phyloP scores from a whole-genome alignment of 2,113 vertebrate genomes.

The Calidris pugnax region DNA sequence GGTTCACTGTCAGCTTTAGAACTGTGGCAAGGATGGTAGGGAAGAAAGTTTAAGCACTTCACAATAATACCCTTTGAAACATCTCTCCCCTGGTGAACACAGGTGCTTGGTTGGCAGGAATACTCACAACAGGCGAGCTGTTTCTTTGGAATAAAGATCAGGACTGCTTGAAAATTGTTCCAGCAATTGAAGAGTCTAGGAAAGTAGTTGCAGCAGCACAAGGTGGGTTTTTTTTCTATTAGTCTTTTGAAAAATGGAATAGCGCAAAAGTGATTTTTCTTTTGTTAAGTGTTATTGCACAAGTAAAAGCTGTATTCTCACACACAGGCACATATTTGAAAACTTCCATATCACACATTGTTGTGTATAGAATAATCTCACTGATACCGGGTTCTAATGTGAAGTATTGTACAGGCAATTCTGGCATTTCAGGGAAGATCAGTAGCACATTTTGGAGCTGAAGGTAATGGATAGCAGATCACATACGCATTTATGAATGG shows the following conservation, averaged over 20 bases:
- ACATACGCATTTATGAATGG: not conserved
- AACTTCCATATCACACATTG: not conserved
- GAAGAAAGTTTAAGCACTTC: not conserved
- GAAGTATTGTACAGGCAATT: not conserved
- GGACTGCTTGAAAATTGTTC: slow-evolving; percentile 82
- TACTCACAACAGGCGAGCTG: slow-evolving; percentile 85
- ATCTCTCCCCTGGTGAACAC: not conserved
- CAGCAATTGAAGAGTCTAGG: slow-evolving; percentile 74
- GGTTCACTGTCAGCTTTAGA: not conserved
- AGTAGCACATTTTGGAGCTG: not conserved
- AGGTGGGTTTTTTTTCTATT: slow-evolving; percentile 66
- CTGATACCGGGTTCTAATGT: not conserved
- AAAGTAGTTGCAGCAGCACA: slow-evolving; percentile 69
- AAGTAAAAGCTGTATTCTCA: not conserved
- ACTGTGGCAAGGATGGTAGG: not conserved
- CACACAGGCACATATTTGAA: accelerated
- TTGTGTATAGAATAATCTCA: not conserved
- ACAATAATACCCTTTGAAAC: not conserved
- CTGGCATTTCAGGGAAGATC: not conserved
- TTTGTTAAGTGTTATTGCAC: not conserved
- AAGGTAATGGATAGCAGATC: not conserved
- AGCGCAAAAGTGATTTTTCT: not conserved
- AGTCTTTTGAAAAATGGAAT: not conserved
- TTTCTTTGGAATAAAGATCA: slow-evolving; percentile 95
- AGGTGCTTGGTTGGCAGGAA: slow-evolving; percentile 90